Evolutionary conservation across 2,113 vertebrate species (phyloP).

Genomic region (Hippocampus zosterae): DNA sequence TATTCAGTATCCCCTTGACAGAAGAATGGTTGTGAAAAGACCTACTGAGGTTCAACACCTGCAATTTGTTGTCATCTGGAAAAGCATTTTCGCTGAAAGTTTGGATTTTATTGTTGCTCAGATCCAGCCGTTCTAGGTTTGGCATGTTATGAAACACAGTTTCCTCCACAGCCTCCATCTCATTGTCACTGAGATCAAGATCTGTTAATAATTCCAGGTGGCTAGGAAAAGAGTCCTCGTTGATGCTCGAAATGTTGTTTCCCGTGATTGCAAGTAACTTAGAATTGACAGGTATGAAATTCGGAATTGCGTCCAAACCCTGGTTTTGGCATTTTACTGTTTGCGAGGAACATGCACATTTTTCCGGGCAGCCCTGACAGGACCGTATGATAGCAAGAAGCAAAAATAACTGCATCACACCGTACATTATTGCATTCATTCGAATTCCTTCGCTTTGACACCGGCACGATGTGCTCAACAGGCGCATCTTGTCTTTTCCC

Average conservation of each 20-base stretch:
- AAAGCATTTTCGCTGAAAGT: slow-evolving; percentile 74
- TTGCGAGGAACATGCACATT: slow-evolving; percentile 79
- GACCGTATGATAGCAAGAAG: slow-evolving; percentile 47
- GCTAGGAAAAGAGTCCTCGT: slow-evolving; percentile 71
- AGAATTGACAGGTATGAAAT: slow-evolving; percentile 74
- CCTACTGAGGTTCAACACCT: slow-evolving; percentile 71
- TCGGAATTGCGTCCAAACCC: slow-evolving; percentile 77
- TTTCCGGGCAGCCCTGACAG: slow-evolving; percentile 73
- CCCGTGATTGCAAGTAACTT: slow-evolving; percentile 80
- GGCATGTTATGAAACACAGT: slow-evolving; percentile 79
- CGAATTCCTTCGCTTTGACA: slow-evolving; percentile 11
- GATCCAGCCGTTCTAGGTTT: slow-evolving; percentile 77
- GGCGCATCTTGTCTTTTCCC: slow-evolving; percentile 42
- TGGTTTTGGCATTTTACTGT: slow-evolving; percentile 84
- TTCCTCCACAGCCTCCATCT: slow-evolving; percentile 70
- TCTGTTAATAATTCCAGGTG: slow-evolving; percentile 71
- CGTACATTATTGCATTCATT: slow-evolving; percentile 15
- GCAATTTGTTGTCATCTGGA: slow-evolving; percentile 64
- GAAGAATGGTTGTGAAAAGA: slow-evolving; percentile 58
- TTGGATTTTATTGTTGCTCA: slow-evolving; percentile 81
- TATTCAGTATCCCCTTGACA: slow-evolving; percentile 38
- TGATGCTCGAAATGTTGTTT: slow-evolving; percentile 72
- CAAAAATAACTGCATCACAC: slow-evolving; percentile 41
- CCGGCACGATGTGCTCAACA: slow-evolving; percentile 29
- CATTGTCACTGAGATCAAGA: slow-evolving; percentile 81